phyloP scores from a whole-genome alignment of 2,888 invertebrate genomes.

The Gnatocerus cornutus region DNA sequence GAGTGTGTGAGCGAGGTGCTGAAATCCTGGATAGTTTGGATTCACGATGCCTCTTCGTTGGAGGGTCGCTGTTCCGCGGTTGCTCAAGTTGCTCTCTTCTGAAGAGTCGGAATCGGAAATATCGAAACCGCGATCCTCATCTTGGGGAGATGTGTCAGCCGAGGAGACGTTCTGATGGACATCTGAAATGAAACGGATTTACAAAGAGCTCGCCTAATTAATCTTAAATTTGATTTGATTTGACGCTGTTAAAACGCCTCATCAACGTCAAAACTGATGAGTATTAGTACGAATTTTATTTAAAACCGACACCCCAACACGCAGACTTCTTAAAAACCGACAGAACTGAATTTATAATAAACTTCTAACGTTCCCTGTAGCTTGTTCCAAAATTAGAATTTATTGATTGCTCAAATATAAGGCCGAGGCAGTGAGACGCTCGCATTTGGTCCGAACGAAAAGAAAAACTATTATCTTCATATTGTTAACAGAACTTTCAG shows the following conservation, averaged over 20 bases:
- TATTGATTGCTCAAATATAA: neutral
- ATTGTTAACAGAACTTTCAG: neutral
- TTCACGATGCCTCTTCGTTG: conserved; percentile 83
- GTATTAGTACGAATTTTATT: too few species aligned
- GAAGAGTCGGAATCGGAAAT: conserved; percentile 72
- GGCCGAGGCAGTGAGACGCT: too few species aligned
- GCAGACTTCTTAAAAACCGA: neutral
- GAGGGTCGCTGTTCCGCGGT: conserved; percentile 72
- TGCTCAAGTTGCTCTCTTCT: conserved; percentile 68
- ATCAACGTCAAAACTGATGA: neutral
- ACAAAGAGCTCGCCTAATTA: conserved; percentile 15
- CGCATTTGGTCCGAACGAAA: neutral
- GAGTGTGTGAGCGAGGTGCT: conserved; percentile 84
- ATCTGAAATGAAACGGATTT: conserved; percentile 61
- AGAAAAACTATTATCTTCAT: neutral
- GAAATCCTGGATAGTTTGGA: conserved; percentile 89
- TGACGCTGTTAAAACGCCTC: neutral
- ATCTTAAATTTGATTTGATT: conserved; percentile 15
- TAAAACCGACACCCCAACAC: too few species aligned
- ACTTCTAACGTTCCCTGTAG: neutral
- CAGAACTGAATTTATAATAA: neutral
- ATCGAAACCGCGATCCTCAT: conserved; percentile 73
- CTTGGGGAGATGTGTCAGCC: conserved; percentile 71
- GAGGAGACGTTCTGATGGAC: conserved; percentile 70
- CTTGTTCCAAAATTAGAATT: neutral